Base-by-base conservation (phyloP, 2,797 vertebrate genomes). In the Lepidocolaptes lacrymiger region DNA sequence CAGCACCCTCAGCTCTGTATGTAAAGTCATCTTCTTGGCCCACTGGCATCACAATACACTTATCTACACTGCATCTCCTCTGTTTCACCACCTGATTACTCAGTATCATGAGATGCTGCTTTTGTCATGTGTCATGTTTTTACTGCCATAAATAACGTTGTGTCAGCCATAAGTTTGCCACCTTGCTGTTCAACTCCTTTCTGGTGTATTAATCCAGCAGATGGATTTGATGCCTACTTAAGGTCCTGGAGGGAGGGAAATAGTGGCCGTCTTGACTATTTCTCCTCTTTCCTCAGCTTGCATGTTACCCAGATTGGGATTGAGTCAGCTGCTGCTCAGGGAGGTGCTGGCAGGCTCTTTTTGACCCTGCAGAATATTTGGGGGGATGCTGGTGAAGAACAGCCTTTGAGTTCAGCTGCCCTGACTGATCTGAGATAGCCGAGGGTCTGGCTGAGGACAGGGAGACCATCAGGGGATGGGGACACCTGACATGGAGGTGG, bases 91-190 rank as follows among this genome's bases (percentile, higher is more conserved):
- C 20, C 12, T 6, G 0, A 63, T 95, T 95, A 94, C 77, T 96
- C 93, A 95, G 26, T 79, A 82, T 91, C 95, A 95, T 55, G 69
- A 85, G 93, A 88, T 52, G 2, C 21, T 95, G 68, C 18, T 93
- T 91, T 88, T 79, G 55, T 81, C 74, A 46, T 82, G 80, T 81
- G 66, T 66, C 36, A 36, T 88, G 79, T 36, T 91, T 88, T 84
- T 76, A 49, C 55, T 86, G 24, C 94, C 73, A 69, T 81, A 97
- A 93, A 95, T 91, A 96, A 86, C 1, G 0, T 55, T 2, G 1
- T 61, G 36, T 86, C 74, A 86, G 74, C 66, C 74, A 75, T 74
- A 86, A 84, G 71, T 91, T 86, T 96, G 67, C 73, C 67, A 59
- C 85, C 94, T 81, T 94, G 62, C 51, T 75, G 28, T 86, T 90